phyloP scores from a whole-genome alignment of 1,140 invertebrate genomes.

The Nylanderia fulva region DNA sequence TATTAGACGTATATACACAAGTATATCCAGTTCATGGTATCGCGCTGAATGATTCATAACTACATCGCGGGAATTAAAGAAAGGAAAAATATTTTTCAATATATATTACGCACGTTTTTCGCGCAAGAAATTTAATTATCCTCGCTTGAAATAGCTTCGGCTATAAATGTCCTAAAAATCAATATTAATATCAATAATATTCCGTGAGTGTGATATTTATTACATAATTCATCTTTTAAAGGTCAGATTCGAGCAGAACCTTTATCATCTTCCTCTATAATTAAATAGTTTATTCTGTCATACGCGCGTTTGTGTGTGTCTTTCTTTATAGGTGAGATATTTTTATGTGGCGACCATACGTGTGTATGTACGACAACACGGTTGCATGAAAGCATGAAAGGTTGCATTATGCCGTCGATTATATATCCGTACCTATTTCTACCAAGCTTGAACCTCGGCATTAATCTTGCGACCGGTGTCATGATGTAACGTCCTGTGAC shows the following conservation, averaged over 20 bases:
- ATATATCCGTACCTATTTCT: conserved; percentile 37
- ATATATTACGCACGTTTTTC: not conserved
- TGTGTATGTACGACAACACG: not conserved
- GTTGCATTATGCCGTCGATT: conserved; percentile 31
- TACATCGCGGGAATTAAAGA: not conserved
- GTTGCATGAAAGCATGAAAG: conserved; percentile 34
- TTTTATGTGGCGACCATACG: not conserved
- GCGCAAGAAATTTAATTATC: not conserved
- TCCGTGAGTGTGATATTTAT: not conserved
- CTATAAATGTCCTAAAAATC: not conserved
- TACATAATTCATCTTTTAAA: conserved; percentile 22
- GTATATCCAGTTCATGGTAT: not conserved
- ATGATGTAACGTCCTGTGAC: conserved; percentile 31
- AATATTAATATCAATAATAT: not conserved
- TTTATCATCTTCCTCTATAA: conserved; percentile 4
- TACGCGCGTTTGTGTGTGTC: not conserved
- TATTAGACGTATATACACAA: not conserved
- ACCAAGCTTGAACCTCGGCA: conserved; percentile 17
- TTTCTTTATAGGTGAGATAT: not conserved
- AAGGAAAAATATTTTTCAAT: not conserved
- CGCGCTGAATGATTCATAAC: not conserved
- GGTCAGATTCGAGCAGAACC: conserved; percentile 18
- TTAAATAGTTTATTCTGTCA: conserved; percentile 5
- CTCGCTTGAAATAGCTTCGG: not conserved
- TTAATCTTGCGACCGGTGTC: conserved; percentile 15